These are phyloP conservation scores for Ricordea florida DNA, from an alignment of 92 coral and sea anemone species.

Conservation along the genomic window DNA sequence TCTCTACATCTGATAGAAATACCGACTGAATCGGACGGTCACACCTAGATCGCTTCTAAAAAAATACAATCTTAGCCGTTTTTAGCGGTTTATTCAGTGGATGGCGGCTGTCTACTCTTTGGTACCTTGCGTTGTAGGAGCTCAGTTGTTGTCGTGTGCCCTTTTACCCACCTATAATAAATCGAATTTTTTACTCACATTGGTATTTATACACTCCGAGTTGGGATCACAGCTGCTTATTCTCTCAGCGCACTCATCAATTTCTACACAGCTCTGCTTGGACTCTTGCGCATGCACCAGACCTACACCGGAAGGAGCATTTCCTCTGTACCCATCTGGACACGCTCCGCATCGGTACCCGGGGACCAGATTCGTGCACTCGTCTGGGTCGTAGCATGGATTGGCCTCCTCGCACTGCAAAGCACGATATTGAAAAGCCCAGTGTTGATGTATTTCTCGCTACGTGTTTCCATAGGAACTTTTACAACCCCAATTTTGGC, in stretches of 20 bases:
- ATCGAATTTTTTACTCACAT: slow-evolving; percentile 51
- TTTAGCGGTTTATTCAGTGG: no score
- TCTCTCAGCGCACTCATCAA: slow-evolving; percentile 88
- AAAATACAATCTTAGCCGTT: background rate
- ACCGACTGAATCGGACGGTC: no score
- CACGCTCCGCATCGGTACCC: slow-evolving; percentile 98
- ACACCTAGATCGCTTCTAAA: no score
- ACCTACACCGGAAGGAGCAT: slow-evolving; percentile 95
- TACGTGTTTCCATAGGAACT: no score
- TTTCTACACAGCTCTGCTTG: slow-evolving; percentile 84
- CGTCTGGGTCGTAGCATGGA: slow-evolving; percentile 77
- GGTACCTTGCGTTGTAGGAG: no score
- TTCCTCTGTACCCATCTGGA: slow-evolving; percentile 93
- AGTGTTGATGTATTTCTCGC: no score
- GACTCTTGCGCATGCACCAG: slow-evolving; percentile 72
- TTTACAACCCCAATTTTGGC: no score
- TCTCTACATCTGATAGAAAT: no score
- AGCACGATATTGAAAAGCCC: background rate
- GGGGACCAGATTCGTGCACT: slow-evolving; percentile 83
- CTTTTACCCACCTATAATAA: background rate
- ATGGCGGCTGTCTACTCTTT: no score
- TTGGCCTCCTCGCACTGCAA: slow-evolving; percentile 73
- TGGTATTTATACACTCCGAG: slow-evolving; percentile 88
- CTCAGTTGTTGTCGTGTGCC: no score
- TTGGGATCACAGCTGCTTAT: slow-evolving; percentile 82